Evolutionary conservation across 30 jellyfish, hydroid and myxozoan genomes (phyloP), one percentile per base, ranked within the genome.

Genomic region (Sanderia malayensis): DNA sequence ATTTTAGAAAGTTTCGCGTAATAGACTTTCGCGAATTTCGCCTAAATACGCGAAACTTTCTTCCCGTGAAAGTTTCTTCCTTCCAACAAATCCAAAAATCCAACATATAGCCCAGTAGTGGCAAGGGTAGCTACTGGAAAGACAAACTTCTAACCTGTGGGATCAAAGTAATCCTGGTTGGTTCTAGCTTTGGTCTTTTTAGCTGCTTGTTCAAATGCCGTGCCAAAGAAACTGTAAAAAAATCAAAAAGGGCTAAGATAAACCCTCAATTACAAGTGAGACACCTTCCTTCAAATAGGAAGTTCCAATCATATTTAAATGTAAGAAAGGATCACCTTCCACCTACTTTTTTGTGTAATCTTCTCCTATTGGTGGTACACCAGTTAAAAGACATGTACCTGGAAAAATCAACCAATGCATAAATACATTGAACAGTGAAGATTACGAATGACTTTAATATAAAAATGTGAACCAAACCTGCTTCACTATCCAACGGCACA

Each of bases 191-290:
- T 82, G 4, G 97, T 82, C 67, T 82, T 89, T 46, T 66, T 89
- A 15, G 95, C 93, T 25, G 97, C 97, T 68, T 89, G 97, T 26
- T 83, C 87, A 69, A 89, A 89, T 49, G 97, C 97, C 24, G 97
- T 95, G 21, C 97, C 97, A 71, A 89, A 89, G 76, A 81, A 89
- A 58, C 97, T 89, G 67, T 17, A 73, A 69, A 83, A 55, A 63
- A 59, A 53, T n/a, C n/a, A n/a, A n/a, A n/a, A n/a, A n/a, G n/a
- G n/a, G n/a, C n/a, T n/a, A n/a, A n/a, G n/a, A n/a, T n/a, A n/a
- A n/a, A n/a, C n/a, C n/a, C n/a, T n/a, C n/a, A n/a, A n/a, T n/a
- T n/a, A n/a, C n/a, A n/a, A n/a, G n/a, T n/a, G 13, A 27, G 4
- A 55, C 19, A 8, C 13, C 11, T 58, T 9, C 30, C 25, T 8